phyloP scores from a whole-genome alignment of 2,797 vertebrate species.

The Danio albolineatus region DNA sequence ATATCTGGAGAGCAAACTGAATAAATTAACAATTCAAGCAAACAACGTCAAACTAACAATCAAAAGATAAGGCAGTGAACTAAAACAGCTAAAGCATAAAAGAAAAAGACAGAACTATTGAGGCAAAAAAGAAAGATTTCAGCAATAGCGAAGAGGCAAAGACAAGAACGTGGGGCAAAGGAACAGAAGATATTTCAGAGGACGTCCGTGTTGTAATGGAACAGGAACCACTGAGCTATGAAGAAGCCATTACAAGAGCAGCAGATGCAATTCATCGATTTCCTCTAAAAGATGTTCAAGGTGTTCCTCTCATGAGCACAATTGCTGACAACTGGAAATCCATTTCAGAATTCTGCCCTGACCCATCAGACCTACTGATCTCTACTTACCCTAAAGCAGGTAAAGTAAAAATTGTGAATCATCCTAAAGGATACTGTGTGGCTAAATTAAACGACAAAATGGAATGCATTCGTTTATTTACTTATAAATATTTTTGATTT shows the following conservation, averaged over 20 bases:
- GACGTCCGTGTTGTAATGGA: conserved; percentile 4
- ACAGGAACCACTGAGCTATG: conserved; percentile 57
- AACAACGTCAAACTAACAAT: background rate
- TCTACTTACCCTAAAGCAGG: conserved; percentile 89
- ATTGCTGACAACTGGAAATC: conserved; percentile 78
- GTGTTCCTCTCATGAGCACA: conserved; percentile 78
- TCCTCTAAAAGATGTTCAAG: conserved; percentile 71
- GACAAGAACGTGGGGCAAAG: background rate
- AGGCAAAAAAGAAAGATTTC: background rate
- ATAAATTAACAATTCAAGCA: background rate
- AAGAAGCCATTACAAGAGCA: conserved; percentile 67
- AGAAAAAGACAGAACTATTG: background rate
- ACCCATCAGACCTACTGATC: conserved; percentile 83
- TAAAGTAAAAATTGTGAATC: conserved; percentile 59
- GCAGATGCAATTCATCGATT: conserved; percentile 67
- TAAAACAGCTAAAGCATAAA: background rate
- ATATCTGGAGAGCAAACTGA: background rate
- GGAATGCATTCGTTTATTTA: background rate
- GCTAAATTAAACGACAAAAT: background rate
- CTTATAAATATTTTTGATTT: too few species aligned
- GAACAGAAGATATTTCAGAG: background rate
- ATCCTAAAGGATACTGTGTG: background rate
- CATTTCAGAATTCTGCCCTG: conserved; percentile 77
- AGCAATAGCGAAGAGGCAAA: background rate
- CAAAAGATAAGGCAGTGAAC: too few species aligned